Base-by-base conservation (phyloP, 2,797 vertebrate genomes). In the Allobates femoralis region DNA sequence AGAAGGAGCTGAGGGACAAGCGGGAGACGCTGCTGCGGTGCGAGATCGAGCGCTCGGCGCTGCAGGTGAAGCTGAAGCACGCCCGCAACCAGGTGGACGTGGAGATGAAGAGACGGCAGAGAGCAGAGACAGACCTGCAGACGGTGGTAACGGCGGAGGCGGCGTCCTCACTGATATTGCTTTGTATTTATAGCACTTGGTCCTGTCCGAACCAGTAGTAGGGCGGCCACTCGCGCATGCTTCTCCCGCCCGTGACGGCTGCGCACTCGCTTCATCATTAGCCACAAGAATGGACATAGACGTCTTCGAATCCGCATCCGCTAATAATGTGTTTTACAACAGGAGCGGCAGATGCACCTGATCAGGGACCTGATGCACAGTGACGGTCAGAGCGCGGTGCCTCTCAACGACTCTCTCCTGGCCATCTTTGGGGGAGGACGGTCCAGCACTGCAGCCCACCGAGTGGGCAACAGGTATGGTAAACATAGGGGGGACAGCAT, bases 71-170 rank as follows among this genome's bases (percentile, higher is more conserved):
- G 86, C 92, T 96, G 23, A 95, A 95, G 81, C 95, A 96, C 0
- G 94, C 95, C 28, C 93, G 94, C 1, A 96, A 97, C 90, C 96
- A 97, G 88, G 93, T 97, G 89, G 95, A 97, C 0, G 93, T 97
- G 86, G 96, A 97, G 91, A 96, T 97, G 93, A 96, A 95, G 90
- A 96, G 95, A 55, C 93, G 96, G 15, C 92, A 93, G 91, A 95
- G 94, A 81, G 89, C 92, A 0, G 96, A 97, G 53, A 92, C 93
- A 0, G 95, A 94, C 89, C 92, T 93, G 87, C 93, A 94, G 88
- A 93, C 94, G 71, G 91, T 94, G 94, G 95, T 95, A 76, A 10
- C 82, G 1, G 16, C 16, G 51, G 15, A 7, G 7, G 41, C 6
- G 41, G 6, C 41, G 41, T 46, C n/a, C n/a, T n/a, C n/a, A n/a